Evolutionary conservation across 2,113 vertebrate genomes (phyloP), one percentile per base, ranked within the genome.

Genomic region (Pachyramphus minor): DNA sequence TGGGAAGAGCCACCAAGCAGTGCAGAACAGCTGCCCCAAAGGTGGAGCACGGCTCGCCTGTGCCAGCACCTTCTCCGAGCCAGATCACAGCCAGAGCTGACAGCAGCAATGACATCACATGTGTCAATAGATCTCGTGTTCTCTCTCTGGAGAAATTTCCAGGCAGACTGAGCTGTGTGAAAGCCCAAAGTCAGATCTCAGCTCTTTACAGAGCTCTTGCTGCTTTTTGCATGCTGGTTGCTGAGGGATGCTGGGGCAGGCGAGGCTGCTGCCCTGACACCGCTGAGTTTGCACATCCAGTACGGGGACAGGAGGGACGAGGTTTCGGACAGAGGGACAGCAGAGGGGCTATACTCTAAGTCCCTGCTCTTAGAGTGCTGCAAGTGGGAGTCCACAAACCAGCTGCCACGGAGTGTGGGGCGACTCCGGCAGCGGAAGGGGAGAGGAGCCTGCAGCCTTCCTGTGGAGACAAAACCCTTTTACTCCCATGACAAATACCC

Each of bases 381-480:
- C 87, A 93, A 85, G 74, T 90, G 90, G 75, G 55, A 94, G 28
- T 75, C 49, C 79, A 42, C 31, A 86, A 19, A 69, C 28, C 90
- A 93, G 77, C 81, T 94, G 87, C 89, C 7, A 1, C 1, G 0
- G 84, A 81, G 77, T 2, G 0, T 25, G 5, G 50, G 25, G 76
- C 0, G 0, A 35, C 76, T 88, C 75, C 0, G 5, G 88, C 94
- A 94, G 75, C 3, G 6, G 82, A 90, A 96, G 71, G 69, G 33
- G 68, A 74, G 50, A 88, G 63, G 85, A 93, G 90, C 59, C 59
- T 55, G 49, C 50, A 55, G 76, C 47, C 53, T 92, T 85, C 83
- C 92, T 84, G 74, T 63, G 60, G 58, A 66, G 55, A 95, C 82
- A 95, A 94, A 96, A 8, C 85, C 79, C 82, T 81, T 95, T 63